phyloP scores from a whole-genome alignment of 2,113 vertebrate genomes.

The Cnemophilus loriae region DNA sequence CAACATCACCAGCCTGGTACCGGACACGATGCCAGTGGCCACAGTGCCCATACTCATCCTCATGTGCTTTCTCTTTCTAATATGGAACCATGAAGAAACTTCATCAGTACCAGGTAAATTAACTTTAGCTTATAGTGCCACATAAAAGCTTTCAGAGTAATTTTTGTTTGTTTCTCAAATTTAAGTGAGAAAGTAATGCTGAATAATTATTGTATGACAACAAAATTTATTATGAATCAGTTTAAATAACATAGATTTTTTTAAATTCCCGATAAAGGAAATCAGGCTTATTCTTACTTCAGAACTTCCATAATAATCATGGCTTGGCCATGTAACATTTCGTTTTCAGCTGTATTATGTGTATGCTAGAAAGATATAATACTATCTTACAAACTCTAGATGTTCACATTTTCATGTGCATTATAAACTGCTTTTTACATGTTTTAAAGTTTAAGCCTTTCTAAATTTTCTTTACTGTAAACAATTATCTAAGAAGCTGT shows the following conservation, averaged over 20 bases:
- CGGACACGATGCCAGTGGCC: conserved; percentile 16
- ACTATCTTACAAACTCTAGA: background rate
- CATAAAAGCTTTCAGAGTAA: background rate
- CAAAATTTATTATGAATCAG: background rate
- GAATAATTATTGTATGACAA: background rate
- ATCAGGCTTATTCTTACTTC: background rate
- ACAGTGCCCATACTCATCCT: conserved; percentile 74
- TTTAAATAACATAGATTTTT: background rate
- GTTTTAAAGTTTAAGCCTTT: background rate
- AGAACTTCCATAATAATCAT: background rate
- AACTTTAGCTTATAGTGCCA: background rate
- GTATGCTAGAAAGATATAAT: background rate
- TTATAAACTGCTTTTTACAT: background rate
- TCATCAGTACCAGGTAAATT: conserved; percentile 83
- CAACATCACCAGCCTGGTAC: conserved; percentile 53
- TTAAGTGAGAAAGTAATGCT: background rate
- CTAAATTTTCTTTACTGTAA: background rate
- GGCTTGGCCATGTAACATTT: background rate
- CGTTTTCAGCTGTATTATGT: background rate
- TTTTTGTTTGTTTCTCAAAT: background rate
- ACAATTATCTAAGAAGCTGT: background rate
- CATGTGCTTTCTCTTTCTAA: conserved; percentile 71
- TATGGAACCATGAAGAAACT: conserved; percentile 69
- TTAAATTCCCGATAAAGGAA: background rate
- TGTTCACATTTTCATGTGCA: background rate